Evolutionary conservation across 2,888 invertebrate genomes (phyloP), one percentile per base, ranked within the genome.

Genomic region (Luperina testacea): DNA sequence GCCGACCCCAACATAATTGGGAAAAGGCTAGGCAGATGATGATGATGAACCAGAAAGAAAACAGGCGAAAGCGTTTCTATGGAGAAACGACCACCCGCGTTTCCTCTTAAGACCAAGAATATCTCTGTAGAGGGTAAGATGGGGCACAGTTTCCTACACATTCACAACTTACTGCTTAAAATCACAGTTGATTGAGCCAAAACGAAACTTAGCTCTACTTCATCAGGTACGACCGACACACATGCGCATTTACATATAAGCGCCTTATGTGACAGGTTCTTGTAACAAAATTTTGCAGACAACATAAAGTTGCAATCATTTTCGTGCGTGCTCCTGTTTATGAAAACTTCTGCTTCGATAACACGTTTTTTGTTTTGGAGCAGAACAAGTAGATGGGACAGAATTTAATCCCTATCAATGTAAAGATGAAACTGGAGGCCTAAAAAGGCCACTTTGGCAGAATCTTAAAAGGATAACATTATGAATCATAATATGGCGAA

Each of bases 301-400:
- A 63, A 63, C 27, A 13, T 27, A 51, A 11, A 24, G 27, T 32
- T 74, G 13, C 0, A 32, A 64, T 53, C 64, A 24, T 59, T 13
- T 32, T 57, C 17, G 3, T 42, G 24, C 17, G 5, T 42, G 24
- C 9, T 63, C 24, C 42, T 53, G 63, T 32, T 32, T 27, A 24
- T 77, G 63, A 45, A 53, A 64, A 57, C 11, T n/a, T 70, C 32
- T 51, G 51, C 51, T 20, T 69, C 20, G 51, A 57, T 38, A 15
- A 24, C 32, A 59, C 17, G 15, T 59, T 70, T 59, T 70, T 70
- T 71, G 32, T 71, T 71, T 57, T 61, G n/a, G 9, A 24, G 24
- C 38, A 61, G 17, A n/a, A 11, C 24, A 63, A 38, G 17, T 63
- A 24, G 3, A 59, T n/a, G 9, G 11, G 11, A 32, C 17, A 24